Base-by-base conservation (phyloP, 2,888 invertebrate genomes). In the Conops quadrifasciatus region DNA sequence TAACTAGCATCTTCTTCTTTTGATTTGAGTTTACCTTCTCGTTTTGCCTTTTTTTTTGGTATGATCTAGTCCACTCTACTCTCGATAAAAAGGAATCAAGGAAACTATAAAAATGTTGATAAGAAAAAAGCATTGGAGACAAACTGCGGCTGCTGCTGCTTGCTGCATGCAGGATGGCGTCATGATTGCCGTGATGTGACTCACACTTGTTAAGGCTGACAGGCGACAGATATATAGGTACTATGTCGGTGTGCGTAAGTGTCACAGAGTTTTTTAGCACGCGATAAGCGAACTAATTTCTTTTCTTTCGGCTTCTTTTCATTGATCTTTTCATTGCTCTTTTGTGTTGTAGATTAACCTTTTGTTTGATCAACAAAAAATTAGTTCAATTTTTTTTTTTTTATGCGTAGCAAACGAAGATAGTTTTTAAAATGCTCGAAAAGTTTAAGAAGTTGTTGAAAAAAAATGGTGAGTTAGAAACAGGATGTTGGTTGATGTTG, bases 41-140 rank as follows among this genome's bases (percentile, higher is more conserved):
- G 5, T 4, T 36, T 36, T 36, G 36, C 15, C 13, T 4, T 1
- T 2, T 26, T 58, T 0, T 26, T 28, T 28, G 19, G 13, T 58
- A 19, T 21, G n/a, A n/a, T n/a, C n/a, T n/a, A n/a, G n/a, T 53
- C 53, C 21, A 24, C 4, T 30, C 19, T 63, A 47, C 63, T 45
- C 24, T 63, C 24, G 63, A 63, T 63, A 63, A 47, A 36, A 53
- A 13, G 28, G 24, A 16, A 13, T 13, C n/a, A 36, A 58, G 58
- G 67, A 45, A 67, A 56, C 19, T 36, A 24, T 67, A 56, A 67
- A 51, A 67, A 21, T 56, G 67, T 16, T 58, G 67, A 43, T 66
- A 51, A 36, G n/a, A n/a, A n/a, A n/a, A n/a, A n/a, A n/a, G n/a
- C n/a, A n/a, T n/a, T n/a, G n/a, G n/a, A n/a, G n/a, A n/a, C n/a